Percentiles rank a stretch among this genome's conserved stretches.
phyloP scores from a whole-genome alignment of 2,797 vertebrate genomes.

The Anabacerthia variegaticeps region DNA sequence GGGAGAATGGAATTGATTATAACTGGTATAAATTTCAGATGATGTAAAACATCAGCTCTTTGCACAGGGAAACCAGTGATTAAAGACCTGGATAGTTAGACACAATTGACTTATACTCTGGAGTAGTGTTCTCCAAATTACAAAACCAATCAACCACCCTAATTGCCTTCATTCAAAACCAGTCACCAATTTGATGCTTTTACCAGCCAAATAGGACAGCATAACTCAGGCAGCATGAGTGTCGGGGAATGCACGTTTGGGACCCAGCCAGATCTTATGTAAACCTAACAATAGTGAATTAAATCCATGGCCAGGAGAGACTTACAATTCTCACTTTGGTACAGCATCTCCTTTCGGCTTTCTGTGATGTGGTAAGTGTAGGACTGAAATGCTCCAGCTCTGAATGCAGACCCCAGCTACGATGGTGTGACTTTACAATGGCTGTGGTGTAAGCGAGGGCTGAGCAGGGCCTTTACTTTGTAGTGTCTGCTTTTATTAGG shows the following conservation, averaged over 20 bases:
- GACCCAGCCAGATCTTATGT: background rate
- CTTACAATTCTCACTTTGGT: background rate
- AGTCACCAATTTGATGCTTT: slow-evolving; percentile 57
- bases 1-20: slow-evolving; percentile 29
- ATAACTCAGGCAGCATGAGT: slow-evolving; percentile 33
- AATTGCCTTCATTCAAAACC: slow-evolving; percentile 69
- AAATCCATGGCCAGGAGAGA: background rate
- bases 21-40: slow-evolving; percentile 49
- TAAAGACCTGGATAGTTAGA: slow-evolving; percentile 65
- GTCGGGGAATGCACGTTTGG: background rate
- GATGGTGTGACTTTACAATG: slow-evolving; percentile 7
- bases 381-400: background rate
- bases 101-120: slow-evolving; percentile 64
- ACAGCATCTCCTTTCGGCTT: background rate
- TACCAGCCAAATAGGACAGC: slow-evolving; percentile 48
- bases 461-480: background rate
- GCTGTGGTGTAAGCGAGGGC: background rate
- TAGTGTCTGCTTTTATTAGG: slow-evolving; percentile 51
- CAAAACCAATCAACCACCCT: slow-evolving; percentile 67
- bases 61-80: slow-evolving; percentile 44
- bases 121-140: slow-evolving; percentile 65
- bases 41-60: slow-evolving; percentile 35
- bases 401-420: background rate
- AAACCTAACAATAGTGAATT: background rate
- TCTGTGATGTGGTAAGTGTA: background rate